Percentiles rank a stretch among this genome's conserved stretches.
Conservation (phyloP, 2,113 vertebrate species). For the Nibea coibor region DNA sequence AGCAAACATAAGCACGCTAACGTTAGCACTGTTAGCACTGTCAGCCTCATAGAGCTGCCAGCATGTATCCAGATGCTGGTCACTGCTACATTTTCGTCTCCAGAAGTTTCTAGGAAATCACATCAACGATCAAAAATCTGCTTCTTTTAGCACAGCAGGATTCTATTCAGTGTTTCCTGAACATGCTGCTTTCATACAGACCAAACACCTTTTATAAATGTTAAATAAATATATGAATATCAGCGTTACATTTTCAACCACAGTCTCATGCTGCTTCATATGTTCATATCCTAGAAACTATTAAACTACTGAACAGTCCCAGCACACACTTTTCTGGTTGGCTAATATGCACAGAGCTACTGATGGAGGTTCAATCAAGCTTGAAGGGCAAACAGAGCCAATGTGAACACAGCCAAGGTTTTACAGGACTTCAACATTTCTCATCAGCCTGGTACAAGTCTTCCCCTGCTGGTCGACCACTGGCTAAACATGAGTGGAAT, state of each 20-base stretch:
- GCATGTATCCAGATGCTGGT: too few species aligned
- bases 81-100: too few species aligned
- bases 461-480: conserved; percentile 48
- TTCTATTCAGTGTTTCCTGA: neutral
- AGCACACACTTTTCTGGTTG: neutral
- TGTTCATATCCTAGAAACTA: neutral
- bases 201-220: neutral
- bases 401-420: conserved; percentile 11
- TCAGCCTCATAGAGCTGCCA: neutral
- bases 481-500: neutral
- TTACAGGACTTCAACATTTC: neutral
- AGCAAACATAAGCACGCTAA: neutral
- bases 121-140: neutral
- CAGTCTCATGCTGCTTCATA: neutral
- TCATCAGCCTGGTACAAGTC: conserved; percentile 14
- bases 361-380: neutral
- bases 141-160: neutral
- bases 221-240: neutral
- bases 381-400: neutral
- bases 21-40: neutral
- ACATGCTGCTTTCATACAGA: conserved; percentile 31
- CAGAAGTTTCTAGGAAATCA: neutral
- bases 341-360: neutral
- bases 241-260: neutral
- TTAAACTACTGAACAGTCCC: conserved; percentile 10